A percentile compares a stretch with the other conserved stretches of the same genome.
Conservation (phyloP, 23 tunicate species). For the Halocynthia roretzi region DNA sequence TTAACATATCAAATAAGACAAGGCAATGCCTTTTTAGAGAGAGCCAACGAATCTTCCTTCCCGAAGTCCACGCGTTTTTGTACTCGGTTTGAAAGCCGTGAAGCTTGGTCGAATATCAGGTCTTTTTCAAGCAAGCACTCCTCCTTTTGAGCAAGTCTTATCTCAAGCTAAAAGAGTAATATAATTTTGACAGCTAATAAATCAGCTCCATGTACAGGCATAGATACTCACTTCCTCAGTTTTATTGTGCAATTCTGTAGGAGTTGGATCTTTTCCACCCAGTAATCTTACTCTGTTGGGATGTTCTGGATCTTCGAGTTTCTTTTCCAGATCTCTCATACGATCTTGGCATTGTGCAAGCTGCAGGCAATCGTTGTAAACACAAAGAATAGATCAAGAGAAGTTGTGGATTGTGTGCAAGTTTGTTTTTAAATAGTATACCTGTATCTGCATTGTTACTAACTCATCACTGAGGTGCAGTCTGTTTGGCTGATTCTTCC, state of each 20-base stretch:
- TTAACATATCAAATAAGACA: background rate
- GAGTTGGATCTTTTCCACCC: slow-evolving; percentile 81
- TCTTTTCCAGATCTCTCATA: slow-evolving; percentile 63
- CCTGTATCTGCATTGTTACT: slow-evolving; percentile 78
- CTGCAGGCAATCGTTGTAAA: slow-evolving; percentile 23
- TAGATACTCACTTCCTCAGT: slow-evolving; percentile 51
- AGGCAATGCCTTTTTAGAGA: slow-evolving; percentile 62
- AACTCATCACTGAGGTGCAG: slow-evolving; percentile 78
- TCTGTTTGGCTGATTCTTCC: slow-evolving; percentile 67
- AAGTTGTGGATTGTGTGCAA: background rate
- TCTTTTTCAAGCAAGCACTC: slow-evolving; percentile 83
- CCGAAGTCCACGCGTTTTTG: slow-evolving; percentile 67
- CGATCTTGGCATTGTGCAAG: slow-evolving; percentile 92
- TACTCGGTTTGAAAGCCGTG: slow-evolving; percentile 60
- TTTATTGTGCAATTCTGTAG: slow-evolving; percentile 60
- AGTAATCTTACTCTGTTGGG: slow-evolving; percentile 73
- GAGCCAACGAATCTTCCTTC: slow-evolving; percentile 66
- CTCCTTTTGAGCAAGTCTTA: slow-evolving; percentile 88
- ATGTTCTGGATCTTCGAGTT: slow-evolving; percentile 76
- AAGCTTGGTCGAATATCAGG: slow-evolving; percentile 72
- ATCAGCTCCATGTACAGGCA: background rate
- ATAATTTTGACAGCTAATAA: background rate
- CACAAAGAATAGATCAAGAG: background rate
- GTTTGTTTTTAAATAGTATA: slow-evolving; percentile 4
- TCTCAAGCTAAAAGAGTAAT: slow-evolving; percentile 56